Evolutionary conservation across 2,113 vertebrate genomes (phyloP), one percentile per base, ranked within the genome.

Genomic region (Donacobius atricapilla): DNA sequence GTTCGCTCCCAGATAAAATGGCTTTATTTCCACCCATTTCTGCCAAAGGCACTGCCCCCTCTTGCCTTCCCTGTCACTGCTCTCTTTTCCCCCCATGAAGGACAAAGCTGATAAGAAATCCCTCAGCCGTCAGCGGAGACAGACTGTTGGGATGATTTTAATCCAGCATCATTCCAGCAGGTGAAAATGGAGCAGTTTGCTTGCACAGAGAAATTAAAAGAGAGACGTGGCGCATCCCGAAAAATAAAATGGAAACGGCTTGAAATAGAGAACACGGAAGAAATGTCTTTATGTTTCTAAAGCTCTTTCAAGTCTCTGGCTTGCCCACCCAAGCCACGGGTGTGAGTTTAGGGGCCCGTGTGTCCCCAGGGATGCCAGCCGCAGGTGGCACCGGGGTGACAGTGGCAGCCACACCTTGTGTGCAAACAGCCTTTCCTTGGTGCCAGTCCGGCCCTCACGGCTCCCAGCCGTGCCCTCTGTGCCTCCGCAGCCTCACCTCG

Each of bases 291-390:
- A 5, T 48, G 57, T 82, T 60, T 37, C 22, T 31, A 47, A 72
- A n/a, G 30, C 7, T 79, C 22, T 27, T 39, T 5, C 0, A 12
- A 33, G 33, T 18, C 27, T 71, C 48, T 71, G 51, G 33, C 35
- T 56, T 42, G 30, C n/a, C 40, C 54, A 42, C 25, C 50, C 77
- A 35, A 66, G 28, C 6, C 58, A 47, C 51, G 21, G 33, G 21
- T 7, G 35, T 1, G 13, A 13, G 35, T 33, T 66, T 10, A 50
- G 2, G 3, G 76, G 50, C 20, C 72, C 0, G 0, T 15, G 0
- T 15, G 30, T 3, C 45, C 51, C 60, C 1, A 22, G 57, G 47
- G 73, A n/a, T 7, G 1, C 6, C 6, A 33, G 30, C 6, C 3
- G 0, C 73, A 7, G 58, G 42, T 8, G 6, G 65, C 57, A 42